Conservation (phyloP, 1,140 invertebrate species). For the Macrosteles quadrilineatus region DNA sequence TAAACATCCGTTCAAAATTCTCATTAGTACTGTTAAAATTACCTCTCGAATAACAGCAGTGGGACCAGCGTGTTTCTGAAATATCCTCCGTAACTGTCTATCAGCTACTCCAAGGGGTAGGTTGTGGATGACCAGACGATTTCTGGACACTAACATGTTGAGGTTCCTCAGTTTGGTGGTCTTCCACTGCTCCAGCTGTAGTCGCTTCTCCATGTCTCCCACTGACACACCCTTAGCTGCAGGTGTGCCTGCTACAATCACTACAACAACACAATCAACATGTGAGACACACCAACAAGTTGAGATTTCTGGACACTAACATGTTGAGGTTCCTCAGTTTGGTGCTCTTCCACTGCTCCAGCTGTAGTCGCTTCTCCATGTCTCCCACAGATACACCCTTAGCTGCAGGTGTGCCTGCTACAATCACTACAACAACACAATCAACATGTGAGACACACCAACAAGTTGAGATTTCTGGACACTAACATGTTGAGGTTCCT, state of each 20-base stretch:
- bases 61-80: conserved; percentile 60
- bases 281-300: no score
- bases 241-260: conserved; percentile 78
- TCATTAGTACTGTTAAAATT: conserved; percentile 48
- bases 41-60: conserved; percentile 71
- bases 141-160: conserved; percentile 87
- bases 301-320: conserved; percentile 84
- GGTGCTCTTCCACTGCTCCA: conserved; percentile 85
- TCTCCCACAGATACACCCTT: conserved; percentile 78
- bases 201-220: conserved; percentile 77
- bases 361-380: conserved; percentile 74
- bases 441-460: no score
- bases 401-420: conserved; percentile 81
- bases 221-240: conserved; percentile 82
- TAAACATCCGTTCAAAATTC: conserved; percentile 14
- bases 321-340: conserved; percentile 89
- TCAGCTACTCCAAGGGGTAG: conserved; percentile 74
- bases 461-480: conserved; percentile 74
- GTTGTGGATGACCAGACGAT: conserved; percentile 87
- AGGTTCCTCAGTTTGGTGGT: conserved; percentile 87
- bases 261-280: conserved; percentile 53
- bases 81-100: conserved; percentile 65
- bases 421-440: conserved; percentile 64
- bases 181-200: conserved; percentile 83
- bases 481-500: conserved; percentile 92